Evolutionary conservation across 2,797 vertebrate genomes (phyloP), one percentile per base, ranked within the genome.

Genomic region (Liparis tanakae): DNA sequence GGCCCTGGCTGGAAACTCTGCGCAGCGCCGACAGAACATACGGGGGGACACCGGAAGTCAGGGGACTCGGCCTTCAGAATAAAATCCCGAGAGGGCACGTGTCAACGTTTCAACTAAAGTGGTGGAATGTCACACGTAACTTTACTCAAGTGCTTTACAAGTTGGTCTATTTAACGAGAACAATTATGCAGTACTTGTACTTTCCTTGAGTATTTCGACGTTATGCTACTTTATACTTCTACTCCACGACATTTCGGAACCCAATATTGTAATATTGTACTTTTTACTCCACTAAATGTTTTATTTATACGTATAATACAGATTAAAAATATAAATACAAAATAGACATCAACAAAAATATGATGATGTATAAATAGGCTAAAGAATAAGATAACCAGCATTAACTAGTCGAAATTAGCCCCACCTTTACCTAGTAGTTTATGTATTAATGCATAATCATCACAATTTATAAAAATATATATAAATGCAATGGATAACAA

Each of bases 1-100:
- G 50, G 75, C 75, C 34, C 80, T 82, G 88, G 80, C 80, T 83
- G 87, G 82, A 87, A 85, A 85, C 82, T 7, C 22, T 25, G 72
- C 44, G 76, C 74, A 33, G 20, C 51, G 74, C 71, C 13, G 74
- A 80, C 70, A 72, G 78, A 17, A 64, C 63, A 56, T 58, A 22
- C 10, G 41, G 34, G 9, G 50, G 34, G 44, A 9, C 25, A 50
- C 78, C 15, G 91, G 90, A 89, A 89, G 76, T 50, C 13, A 1
- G 18, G 50, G 18, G 25, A 10, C 18, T 1, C 7, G 0, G 14
- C 79, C 74, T 91, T 87, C 90, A 87, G 66, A 91, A 73, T 88
- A 91, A 91, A 83, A 30, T 6, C 33, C 5, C 1, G 5, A 10
- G 39, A 17, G 64, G 54, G 22, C 17, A 1, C 0, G 12, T 0